Evolutionary conservation across 2,888 invertebrate species (phyloP), one percentile per base, ranked within the genome.

Genomic region (Temnothorax ravouxi): DNA sequence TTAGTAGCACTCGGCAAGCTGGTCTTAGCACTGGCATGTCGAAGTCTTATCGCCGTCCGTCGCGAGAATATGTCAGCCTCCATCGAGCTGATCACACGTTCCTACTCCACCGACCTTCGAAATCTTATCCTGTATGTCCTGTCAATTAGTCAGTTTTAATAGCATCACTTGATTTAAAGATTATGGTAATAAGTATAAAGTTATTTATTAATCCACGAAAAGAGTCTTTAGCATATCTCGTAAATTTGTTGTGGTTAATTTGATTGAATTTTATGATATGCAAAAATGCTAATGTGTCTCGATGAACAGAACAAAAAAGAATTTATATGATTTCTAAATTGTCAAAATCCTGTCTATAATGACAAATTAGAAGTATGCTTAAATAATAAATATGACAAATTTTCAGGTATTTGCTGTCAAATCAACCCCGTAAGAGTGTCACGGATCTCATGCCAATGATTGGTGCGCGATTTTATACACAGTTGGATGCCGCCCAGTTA

Each of bases 381-480:
- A 5, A 5, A 34, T 34, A 56, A 52, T 21, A 15, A 29, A 0
- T 15, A 18, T 41, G 38, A 56, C 1, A 25, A 69, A 54, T 59
- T 93, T 93, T 9, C 90, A 98, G 98, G 95, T 98, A 98, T 95
- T 95, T 98, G 94, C 96, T 98, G 92, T 96, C 97, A 66, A 96
- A 96, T 91, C 95, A 95, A 91, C 93, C 95, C 82, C 96, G 97
- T 90, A 97, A 98, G 93, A 97, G 97, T 92, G 98, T 99, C 85
- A 98, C 98, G 88, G 99, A 99, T 95, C 96, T 99, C 92, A 99
- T 99, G 99, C 99, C 99, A 44, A 99, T 99, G 99, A 99, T 99
- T 91, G 99, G 98, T 64, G 99, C 99, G 64, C 96, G 99, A 84
- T 99, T 99, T 95, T 99, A 99, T 95, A 98, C 98, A 0, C 99